Base-by-base conservation (phyloP, 2,888 invertebrate species). In the Rhagonycha fulva region DNA sequence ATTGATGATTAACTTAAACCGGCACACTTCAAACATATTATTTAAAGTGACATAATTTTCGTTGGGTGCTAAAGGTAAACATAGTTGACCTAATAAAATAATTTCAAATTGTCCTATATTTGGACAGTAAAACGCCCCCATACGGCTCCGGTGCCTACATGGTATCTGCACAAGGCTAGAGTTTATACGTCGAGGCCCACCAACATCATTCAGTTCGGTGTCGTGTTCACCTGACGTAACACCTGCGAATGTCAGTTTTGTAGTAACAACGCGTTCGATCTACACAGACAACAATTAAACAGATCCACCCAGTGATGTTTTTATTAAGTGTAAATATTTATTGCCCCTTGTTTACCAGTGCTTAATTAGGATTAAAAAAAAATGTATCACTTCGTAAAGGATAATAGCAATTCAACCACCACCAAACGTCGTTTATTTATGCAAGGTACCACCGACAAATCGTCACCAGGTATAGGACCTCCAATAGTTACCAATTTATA, bases 311-410 rank as follows among this genome's bases (percentile, higher is more conserved):
- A 47, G 47, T 47, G 47, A 47, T 47, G 47, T 47, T 47, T 47
- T 47, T 47, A 9, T 47, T 47, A 47, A 47, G 47, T 47, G 47
- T n/a, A 47, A 47, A 47, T 47, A n/a, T n/a, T 47, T 47, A 47
- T n/a, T n/a, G n/a, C 2, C n/a, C 0, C 47, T n/a, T 7, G 7
- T 47, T n/a, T 12, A n/a, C 47, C n/a, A n/a, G 47, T 47, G 47
- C 47, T n/a, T n/a, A n/a, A 47, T 47, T 7, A 3, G n/a, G n/a
- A 32, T n/a, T n/a, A n/a, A n/a, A 12, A n/a, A 47, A 63, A 62
- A 62, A 94, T 95, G 92, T 95, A 95, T 87, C 92, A 94, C 86
- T 95, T 95, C 88, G 93, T 94, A 80, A 93, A 94, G 88, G 94
- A 94, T 86, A 87, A 86, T 62, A 83, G 83, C 60, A 78, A 84